Evolutionary conservation across 2,888 invertebrate genomes (phyloP).

Genomic region (Cybosia mesomella): DNA sequence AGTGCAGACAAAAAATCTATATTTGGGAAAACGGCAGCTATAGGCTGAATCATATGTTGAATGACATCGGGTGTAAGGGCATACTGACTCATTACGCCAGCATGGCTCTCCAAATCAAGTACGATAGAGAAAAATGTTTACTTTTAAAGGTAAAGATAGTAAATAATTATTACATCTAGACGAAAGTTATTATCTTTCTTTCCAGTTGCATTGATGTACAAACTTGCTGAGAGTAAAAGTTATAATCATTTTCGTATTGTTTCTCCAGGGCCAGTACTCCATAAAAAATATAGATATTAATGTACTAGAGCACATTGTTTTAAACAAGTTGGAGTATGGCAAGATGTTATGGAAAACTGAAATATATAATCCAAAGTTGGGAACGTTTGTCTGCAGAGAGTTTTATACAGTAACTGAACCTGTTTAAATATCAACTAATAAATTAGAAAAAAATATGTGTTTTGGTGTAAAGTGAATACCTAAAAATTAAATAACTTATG

Average conservation of each 20-base stretch:
- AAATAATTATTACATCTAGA: neutral
- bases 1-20: slow-evolving; percentile 29
- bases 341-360: slow-evolving; percentile 43
- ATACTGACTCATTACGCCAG: slow-evolving; percentile 24
- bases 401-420: slow-evolving; percentile 37
- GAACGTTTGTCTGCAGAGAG: slow-evolving; percentile 43
- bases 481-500: neutral
- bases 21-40: slow-evolving; percentile 34
- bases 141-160: slow-evolving; percentile 35
- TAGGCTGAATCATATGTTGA: slow-evolving; percentile 27
- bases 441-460: neutral
- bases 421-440: neutral
- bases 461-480: neutral
- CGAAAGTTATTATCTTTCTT: neutral
- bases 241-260: neutral
- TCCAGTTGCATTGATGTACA: no score
- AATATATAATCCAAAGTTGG: slow-evolving; percentile 21
- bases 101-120: slow-evolving; percentile 26
- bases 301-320: slow-evolving; percentile 15
- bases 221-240: no score
- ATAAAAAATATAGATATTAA: slow-evolving; percentile 20
- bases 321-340: slow-evolving; percentile 45
- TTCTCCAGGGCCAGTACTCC: neutral
- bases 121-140: slow-evolving; percentile 35
- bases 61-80: slow-evolving; percentile 41